Base-by-base conservation (phyloP, 1,140 invertebrate genomes). In the Pteromalus puparum region DNA sequence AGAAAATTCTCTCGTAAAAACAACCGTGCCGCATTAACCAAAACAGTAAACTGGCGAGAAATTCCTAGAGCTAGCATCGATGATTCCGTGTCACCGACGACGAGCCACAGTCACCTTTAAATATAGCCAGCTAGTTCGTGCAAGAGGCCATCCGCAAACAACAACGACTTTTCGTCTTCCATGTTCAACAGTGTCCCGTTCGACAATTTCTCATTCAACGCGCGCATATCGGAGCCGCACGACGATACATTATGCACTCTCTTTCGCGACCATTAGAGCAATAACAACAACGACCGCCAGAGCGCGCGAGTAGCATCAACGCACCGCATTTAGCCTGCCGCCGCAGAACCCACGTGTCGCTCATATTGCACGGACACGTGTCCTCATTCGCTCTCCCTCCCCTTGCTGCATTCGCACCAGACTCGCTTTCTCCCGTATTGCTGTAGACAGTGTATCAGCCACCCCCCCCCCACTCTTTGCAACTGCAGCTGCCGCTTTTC, bases 321-420 rank as follows among this genome's bases (percentile, higher is more conserved):
- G 15, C 10, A 7, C 15, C 26, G 13, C 24, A 18, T 28, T 34
- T 13, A 72, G 28, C 15, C 53, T n/a, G 18, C 61, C 46, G 46
- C 18, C 5, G 53, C 13, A 67, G 65, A 70, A 30, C 46, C 65
- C 82, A 77, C 82, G 65, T 78, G 82, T 70, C 6, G 3, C 42
- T 78, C 12, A 18, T 18, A 53, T 28, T 34, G 53, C 65, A 42
- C 73, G 81, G 13, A 48, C 46, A 78, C 75, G 75, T 83, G 82
- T 78, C 75, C 82, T 38, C 82, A 28, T 83, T 78, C 75, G 61
- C 46, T 0, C 48, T 38, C 48, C 18, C 79, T 24, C 74, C 42
- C 28, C 18, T 21, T 13, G 7, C 46, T 28, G 4, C 46, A 65
- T 24, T 21, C 34, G 34, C 21, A 61, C 18, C 38, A 76, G 38